Base-by-base conservation (phyloP, 2,888 invertebrate genomes). In the Galeopsomyia nigrocyanea region DNA sequence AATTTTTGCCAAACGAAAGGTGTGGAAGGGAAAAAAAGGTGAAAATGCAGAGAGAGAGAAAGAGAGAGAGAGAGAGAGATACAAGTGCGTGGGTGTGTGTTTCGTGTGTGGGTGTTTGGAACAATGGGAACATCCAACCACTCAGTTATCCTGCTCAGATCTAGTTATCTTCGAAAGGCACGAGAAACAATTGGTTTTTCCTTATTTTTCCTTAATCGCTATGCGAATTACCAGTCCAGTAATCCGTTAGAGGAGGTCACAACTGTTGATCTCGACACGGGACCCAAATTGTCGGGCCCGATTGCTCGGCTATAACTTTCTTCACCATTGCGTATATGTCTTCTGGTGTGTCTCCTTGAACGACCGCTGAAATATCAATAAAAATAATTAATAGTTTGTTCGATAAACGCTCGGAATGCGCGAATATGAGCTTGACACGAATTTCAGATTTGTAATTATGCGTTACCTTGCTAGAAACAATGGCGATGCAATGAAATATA, bases 281-380 rank as follows among this genome's bases (percentile, higher is more conserved):
- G 82, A 98, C 96, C 99, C 99, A 99, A 88, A 98, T 97, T 82
- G 91, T 92, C 84, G 97, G 96, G 78, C 98, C 97, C 80, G 97
- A 95, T 89, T 99, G 98, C 83, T 96, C 95, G 82, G 92, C 91
- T 86, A 99, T 98, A 81, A 98, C 95, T 84, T 95, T 94, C 88
- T 98, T 98, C 80, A 97, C 96, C 88, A 95, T 94, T 80, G 92
- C 91, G 89, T 99, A 97, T 83, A 99, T 95, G 88, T 99, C 99
- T 87, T 98, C 98, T 51, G 98, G 96, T 68, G 98, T 98, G 87
- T 99, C 97, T 76, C 98, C 98, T 87, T 96, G 95, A 78, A 98
- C 96, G 80, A 98, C 95, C 84, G 97, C 97, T 97, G 89, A 39
- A 78, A 76, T 73, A 49, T 39, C 13, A 39, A 39, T 39, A 62